Conservation (phyloP, 2,113 vertebrate species). For the Microtus richardsoni region DNA sequence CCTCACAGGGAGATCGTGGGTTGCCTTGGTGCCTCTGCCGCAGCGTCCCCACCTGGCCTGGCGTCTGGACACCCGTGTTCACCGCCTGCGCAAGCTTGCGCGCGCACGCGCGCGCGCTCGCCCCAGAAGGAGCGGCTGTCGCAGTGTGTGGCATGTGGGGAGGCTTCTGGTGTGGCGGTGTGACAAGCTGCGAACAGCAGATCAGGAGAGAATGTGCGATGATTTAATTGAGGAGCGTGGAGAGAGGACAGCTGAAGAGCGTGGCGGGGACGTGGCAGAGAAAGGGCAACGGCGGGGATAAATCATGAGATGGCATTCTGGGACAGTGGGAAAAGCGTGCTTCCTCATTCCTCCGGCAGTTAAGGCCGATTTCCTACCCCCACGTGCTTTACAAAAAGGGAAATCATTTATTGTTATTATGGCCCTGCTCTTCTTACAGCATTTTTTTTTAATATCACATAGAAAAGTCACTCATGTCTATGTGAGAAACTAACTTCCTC, state of each 20-base stretch:
- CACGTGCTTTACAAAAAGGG: conserved; percentile 82
- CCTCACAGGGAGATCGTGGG: background rate
- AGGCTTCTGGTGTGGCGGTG: conserved; percentile 76
- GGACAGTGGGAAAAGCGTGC: conserved; percentile 60
- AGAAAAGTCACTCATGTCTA: conserved; percentile 80
- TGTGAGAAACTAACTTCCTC: conserved; percentile 72
- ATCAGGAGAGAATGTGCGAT: conserved; percentile 79
- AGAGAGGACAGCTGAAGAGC: conserved; percentile 71
- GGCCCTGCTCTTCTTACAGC: conserved; percentile 69
- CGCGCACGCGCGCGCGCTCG: background rate
- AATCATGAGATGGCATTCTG: conserved; percentile 66
- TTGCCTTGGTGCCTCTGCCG: background rate
- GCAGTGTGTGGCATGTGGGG: conserved; percentile 65
- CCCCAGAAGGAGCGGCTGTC: background rate
- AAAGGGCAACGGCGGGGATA: conserved; percentile 74
- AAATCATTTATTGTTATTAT: conserved; percentile 86
- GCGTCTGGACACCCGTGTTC: background rate
- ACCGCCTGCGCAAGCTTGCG: background rate
- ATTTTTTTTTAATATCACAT: conserved; percentile 77
- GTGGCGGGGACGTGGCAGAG: conserved; percentile 53
- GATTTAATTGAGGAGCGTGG: conserved; percentile 79
- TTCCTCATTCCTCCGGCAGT: conserved; percentile 81
- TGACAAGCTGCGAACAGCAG: conserved; percentile 75
- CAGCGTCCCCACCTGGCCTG: background rate
- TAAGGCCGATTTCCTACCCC: conserved; percentile 77